Conservation (phyloP, 1,140 invertebrate genomes). For the Tetraneura akinire region DNA sequence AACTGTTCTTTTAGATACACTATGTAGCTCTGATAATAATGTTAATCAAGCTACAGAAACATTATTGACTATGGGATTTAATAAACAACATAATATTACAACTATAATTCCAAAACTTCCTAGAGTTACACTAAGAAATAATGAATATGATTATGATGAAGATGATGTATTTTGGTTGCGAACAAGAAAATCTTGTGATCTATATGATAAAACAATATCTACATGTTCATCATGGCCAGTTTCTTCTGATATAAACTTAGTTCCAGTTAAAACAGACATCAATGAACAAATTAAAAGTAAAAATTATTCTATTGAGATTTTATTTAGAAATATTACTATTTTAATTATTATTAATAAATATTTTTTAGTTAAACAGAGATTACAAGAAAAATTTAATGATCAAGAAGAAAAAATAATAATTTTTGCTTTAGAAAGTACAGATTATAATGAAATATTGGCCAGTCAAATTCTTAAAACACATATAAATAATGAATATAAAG, state of each 20-base stretch:
- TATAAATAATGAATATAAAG: constrained; percentile 28
- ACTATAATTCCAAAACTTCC: constrained; percentile 35
- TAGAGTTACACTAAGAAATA: constrained; percentile 56
- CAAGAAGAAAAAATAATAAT: constrained; percentile 77
- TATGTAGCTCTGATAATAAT: constrained; percentile 84
- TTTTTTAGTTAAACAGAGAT: constrained; percentile 70
- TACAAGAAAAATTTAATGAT: constrained; percentile 74
- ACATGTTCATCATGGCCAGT: constrained; percentile 61
- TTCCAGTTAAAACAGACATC: constrained; percentile 59
- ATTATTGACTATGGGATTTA: constrained; percentile 75
- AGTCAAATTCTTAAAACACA: constrained; percentile 56
- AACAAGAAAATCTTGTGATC: background rate
- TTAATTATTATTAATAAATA: constrained; percentile 40
- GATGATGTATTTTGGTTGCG: constrained; percentile 59
- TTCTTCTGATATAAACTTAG: constrained; percentile 70
- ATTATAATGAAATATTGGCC: constrained; percentile 78
- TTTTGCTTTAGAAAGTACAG: constrained; percentile 83
- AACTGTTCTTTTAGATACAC: constrained; percentile 79
- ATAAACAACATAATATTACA: constrained; percentile 69
- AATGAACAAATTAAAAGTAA: constrained; percentile 49
- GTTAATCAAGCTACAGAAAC: constrained; percentile 82
- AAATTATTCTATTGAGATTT: constrained; percentile 15
- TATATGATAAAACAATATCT: constrained; percentile 57
- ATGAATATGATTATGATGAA: constrained; percentile 58
- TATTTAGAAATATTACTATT: background rate